phyloP scores from a whole-genome alignment of 2,113 vertebrate genomes.

The Crotalus helleri region DNA sequence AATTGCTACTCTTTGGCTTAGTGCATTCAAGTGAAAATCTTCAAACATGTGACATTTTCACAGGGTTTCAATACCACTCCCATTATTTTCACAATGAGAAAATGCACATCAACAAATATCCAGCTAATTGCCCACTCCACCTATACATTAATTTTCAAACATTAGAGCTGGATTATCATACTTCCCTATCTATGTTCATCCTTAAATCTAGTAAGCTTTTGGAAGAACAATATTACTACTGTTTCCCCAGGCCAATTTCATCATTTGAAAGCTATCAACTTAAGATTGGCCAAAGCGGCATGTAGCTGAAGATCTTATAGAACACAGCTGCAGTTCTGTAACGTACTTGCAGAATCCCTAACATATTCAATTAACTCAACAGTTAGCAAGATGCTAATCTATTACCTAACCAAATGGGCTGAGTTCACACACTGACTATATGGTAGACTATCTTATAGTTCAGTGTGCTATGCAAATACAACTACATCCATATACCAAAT shows the following conservation, averaged over 20 bases:
- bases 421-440: background rate
- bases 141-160: background rate
- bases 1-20: background rate
- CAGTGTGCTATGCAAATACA: background rate
- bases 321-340: background rate
- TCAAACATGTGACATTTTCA: background rate
- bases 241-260: background rate
- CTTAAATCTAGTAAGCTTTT: background rate
- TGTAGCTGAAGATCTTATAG: background rate
- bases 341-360: background rate
- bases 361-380: background rate
- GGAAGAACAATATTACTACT: background rate
- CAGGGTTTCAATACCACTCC: background rate
- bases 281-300: no score
- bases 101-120: background rate
- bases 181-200: background rate
- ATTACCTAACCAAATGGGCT: background rate
- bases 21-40: background rate
- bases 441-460: background rate
- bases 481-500: background rate
- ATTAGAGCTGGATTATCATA: background rate
- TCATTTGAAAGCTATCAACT: background rate
- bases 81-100: background rate
- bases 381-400: background rate
- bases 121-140: background rate